phyloP scores from a whole-genome alignment of 2,113 vertebrate species.

The Nycticryphes semicollaris region DNA sequence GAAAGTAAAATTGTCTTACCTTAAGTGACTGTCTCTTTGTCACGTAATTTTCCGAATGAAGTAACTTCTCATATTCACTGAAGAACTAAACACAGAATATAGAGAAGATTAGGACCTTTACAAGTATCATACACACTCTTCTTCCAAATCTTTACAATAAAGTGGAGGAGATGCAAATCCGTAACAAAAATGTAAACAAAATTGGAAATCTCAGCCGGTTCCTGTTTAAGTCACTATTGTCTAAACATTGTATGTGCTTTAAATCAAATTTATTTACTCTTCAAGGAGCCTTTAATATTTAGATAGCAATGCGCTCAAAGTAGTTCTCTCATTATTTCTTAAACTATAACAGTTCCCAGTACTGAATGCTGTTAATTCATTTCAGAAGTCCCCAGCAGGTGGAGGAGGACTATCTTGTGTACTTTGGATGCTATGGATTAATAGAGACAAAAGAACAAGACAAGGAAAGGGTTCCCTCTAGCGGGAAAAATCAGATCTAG shows the following conservation, averaged over 20 bases:
- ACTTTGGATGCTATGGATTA: not conserved
- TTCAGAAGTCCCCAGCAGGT: not conserved
- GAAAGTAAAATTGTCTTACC: constrained; percentile 59
- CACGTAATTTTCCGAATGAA: constrained; percentile 89
- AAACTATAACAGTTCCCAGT: not conserved
- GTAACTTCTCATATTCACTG: constrained; percentile 88
- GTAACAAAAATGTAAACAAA: not conserved
- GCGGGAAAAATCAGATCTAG: not conserved
- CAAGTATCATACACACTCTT: not conserved
- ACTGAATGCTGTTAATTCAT: not conserved
- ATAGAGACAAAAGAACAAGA: not conserved
- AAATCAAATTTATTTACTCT: not conserved
- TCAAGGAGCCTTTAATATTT: not conserved
- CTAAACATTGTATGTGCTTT: accelerated
- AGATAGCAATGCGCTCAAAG: not conserved
- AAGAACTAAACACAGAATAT: constrained; percentile 79
- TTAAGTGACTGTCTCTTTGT: constrained; percentile 88
- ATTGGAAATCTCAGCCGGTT: not conserved
- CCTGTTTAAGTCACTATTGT: not conserved
- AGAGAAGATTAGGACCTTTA: not conserved
- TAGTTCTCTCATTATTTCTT: not conserved
- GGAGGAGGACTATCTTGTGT: not conserved
- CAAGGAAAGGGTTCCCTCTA: constrained; percentile 31
- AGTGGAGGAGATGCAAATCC: not conserved
- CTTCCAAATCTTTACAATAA: not conserved